These are phyloP conservation scores for Grammomys surdaster DNA, from an alignment of 2,113 vertebrate species.

Conservation along the genomic window DNA sequence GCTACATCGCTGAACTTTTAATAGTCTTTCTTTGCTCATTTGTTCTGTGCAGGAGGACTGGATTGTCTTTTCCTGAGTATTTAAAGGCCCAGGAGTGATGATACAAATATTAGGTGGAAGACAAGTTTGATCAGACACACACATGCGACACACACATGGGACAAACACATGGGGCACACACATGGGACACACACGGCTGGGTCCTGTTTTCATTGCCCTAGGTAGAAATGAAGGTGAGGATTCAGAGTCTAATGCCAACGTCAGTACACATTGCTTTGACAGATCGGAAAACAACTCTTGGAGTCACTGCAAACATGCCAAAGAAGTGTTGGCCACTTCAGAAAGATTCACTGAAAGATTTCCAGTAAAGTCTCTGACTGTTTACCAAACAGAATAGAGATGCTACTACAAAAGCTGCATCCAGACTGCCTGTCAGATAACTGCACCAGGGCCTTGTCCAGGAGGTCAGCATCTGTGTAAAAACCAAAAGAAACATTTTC, in stretches of 20 bases:
- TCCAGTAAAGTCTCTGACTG: neutral
- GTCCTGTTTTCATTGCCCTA: neutral
- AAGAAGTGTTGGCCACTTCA: slow-evolving; percentile 35
- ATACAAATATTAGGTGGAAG: neutral
- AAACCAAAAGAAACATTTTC: slow-evolving; percentile 36
- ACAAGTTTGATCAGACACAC: neutral
- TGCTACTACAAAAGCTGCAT: slow-evolving; percentile 38
- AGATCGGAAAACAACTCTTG: slow-evolving; percentile 54
- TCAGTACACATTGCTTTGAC: slow-evolving; percentile 35
- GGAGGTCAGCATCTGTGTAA: slow-evolving; percentile 50
- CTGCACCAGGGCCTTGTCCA: neutral
- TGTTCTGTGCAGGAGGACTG: neutral
- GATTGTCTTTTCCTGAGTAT: neutral
- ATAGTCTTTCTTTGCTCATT: neutral
- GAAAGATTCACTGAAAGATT: slow-evolving; percentile 46
- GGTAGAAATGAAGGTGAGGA: slow-evolving; percentile 27
- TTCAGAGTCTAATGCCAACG: slow-evolving; percentile 47
- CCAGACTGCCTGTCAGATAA: slow-evolving; percentile 30
- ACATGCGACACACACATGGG: too few species aligned
- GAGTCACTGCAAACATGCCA: neutral
- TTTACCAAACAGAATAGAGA: slow-evolving; percentile 55
- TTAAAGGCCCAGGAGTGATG: neutral
- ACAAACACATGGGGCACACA: too few species aligned
- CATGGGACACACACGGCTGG: neutral
- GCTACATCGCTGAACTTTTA: neutral